Conservation (phyloP, 2,888 invertebrate genomes). For the Yponomeuta malinellus region DNA sequence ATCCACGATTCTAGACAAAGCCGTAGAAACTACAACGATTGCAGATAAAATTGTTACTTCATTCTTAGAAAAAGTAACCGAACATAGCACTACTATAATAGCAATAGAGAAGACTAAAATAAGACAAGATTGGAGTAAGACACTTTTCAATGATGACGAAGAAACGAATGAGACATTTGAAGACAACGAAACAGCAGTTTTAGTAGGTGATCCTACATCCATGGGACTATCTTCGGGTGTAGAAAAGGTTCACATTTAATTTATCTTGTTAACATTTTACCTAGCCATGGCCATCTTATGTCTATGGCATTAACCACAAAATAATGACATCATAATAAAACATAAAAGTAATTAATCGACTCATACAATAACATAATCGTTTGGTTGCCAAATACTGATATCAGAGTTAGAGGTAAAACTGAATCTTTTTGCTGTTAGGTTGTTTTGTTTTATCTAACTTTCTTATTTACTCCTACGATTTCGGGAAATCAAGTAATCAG, state of each 20-base stretch:
- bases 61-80: not conserved
- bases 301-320: too few relatives aligned
- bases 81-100: not conserved
- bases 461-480: too few relatives aligned
- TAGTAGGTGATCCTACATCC: not conserved
- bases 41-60: not conserved
- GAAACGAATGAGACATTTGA: slow-evolving; percentile 9
- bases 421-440: too few relatives aligned
- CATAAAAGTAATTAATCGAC: too few relatives aligned
- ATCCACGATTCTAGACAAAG: too few relatives aligned
- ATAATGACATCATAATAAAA: too few relatives aligned
- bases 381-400: too few relatives aligned
- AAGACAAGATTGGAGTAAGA: slow-evolving; percentile 33
- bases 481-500: too few relatives aligned
- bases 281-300: too few relatives aligned
- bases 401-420: too few relatives aligned
- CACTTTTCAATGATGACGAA: not conserved
- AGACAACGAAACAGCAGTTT: not conserved
- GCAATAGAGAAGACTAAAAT: slow-evolving; percentile 30
- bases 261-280: not conserved
- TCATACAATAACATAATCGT: too few relatives aligned
- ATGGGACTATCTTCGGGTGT: not conserved
- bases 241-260: slow-evolving; percentile 2
- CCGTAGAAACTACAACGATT: not conserved
- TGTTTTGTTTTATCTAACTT: too few relatives aligned